Percentiles rank a stretch among this genome's conserved stretches.
Conservation (phyloP, 2,113 vertebrate species). For the Pionites leucogaster region DNA sequence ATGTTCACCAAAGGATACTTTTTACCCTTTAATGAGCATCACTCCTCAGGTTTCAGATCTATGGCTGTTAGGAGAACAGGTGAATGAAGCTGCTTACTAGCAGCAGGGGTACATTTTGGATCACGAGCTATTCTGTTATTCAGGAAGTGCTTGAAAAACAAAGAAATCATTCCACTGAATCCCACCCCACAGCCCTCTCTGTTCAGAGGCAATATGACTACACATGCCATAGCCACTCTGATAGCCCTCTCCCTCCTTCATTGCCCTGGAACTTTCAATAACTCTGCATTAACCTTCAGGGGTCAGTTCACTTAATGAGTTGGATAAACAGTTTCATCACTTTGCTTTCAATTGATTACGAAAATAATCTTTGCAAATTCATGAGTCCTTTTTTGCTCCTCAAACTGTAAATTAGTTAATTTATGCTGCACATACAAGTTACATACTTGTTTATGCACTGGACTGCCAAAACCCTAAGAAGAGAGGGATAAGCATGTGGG, state of each 20-base stretch:
- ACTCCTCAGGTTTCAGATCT: not conserved
- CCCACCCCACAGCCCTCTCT: not conserved
- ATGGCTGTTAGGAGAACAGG: not conserved
- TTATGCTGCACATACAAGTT: constrained; percentile 28
- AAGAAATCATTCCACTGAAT: not conserved
- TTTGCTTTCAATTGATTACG: constrained; percentile 21
- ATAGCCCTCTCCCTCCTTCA: not conserved
- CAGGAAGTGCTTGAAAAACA: not conserved
- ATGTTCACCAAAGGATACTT: not conserved
- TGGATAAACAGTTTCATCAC: constrained; percentile 11
- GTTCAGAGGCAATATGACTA: not conserved
- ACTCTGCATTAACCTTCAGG: constrained; percentile 42
- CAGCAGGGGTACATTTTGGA: not conserved
- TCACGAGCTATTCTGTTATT: not conserved
- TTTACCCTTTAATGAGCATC: not conserved
- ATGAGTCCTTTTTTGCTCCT: constrained; percentile 11
- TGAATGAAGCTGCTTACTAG: not conserved
- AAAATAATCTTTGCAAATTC: constrained; percentile 21
- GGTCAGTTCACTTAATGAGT: constrained; percentile 57
- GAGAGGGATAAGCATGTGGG: not conserved
- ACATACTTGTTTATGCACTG: constrained; percentile 25
- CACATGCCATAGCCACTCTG: not conserved
- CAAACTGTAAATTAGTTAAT: constrained; percentile 34
- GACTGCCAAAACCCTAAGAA: not conserved
- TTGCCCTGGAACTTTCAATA: not conserved